Evolutionary conservation across 2,113 vertebrate species (phyloP).

Genomic region (Myiagra hebetior): DNA sequence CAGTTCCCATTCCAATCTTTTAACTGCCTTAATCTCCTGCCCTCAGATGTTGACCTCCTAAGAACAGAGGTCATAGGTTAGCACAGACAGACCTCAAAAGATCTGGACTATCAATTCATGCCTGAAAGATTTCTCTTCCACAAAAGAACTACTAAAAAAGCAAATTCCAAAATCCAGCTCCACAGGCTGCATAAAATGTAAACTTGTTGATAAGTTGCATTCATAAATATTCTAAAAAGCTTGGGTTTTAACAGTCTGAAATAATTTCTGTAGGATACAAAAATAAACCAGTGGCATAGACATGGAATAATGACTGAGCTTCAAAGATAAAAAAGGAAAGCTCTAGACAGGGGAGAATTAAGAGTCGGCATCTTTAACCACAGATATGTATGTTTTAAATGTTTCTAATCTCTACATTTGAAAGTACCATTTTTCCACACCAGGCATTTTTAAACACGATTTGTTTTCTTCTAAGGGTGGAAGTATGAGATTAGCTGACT

Average conservation of each 20-base stretch:
- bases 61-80: constrained; percentile 84
- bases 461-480: neutral
- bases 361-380: neutral
- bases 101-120: constrained; percentile 84
- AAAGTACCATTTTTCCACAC: neutral
- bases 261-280: neutral
- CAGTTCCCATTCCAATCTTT: constrained; percentile 81
- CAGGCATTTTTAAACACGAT: neutral
- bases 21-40: constrained; percentile 85
- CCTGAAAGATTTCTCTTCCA: constrained; percentile 79
- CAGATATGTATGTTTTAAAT: neutral
- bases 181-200: constrained; percentile 60
- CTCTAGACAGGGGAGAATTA: neutral
- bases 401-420: neutral
- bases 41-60: constrained; percentile 84
- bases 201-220: constrained; percentile 59
- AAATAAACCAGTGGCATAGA: neutral
- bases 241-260: neutral
- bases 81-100: constrained; percentile 81
- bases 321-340: constrained; percentile 24
- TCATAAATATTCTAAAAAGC: constrained; percentile 1
- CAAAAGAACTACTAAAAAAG: constrained; percentile 78
- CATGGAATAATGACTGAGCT: neutral
- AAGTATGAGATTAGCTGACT: neutral
- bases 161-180: constrained; percentile 79